phyloP scores from a whole-genome alignment of 2,113 vertebrate species.

The Girardinichthys multiradiatus region DNA sequence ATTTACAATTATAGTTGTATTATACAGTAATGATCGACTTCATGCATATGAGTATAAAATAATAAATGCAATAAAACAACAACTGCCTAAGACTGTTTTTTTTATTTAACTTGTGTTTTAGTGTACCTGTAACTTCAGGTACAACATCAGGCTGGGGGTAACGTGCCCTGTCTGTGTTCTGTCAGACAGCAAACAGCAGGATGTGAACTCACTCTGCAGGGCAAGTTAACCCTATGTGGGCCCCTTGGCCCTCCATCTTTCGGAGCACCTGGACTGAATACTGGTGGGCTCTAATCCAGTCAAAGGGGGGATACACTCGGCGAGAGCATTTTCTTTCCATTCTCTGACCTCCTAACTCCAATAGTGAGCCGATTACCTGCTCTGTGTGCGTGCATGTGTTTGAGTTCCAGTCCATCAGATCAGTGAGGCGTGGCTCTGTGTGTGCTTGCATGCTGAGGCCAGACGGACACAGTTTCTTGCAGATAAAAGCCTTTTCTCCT shows the following conservation, averaged over 20 bases:
- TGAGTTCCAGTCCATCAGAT: slow-evolving; percentile 7
- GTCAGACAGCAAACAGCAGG: slow-evolving; percentile 54
- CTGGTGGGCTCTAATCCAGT: slow-evolving; percentile 70
- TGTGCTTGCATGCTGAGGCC: slow-evolving; percentile 6
- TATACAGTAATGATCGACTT: slow-evolving; percentile 45
- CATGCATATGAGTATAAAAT: slow-evolving; percentile 65
- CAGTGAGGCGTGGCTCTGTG: slow-evolving; percentile 23
- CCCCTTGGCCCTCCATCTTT: slow-evolving; percentile 47
- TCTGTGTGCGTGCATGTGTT: slow-evolving; percentile 63
- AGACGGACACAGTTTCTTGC: slow-evolving; percentile 64
- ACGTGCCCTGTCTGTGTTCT: slow-evolving; percentile 11
- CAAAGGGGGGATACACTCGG: slow-evolving; percentile 55
- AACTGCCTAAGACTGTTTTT: slow-evolving; percentile 54
- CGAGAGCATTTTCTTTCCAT: slow-evolving; percentile 59
- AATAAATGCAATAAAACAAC: slow-evolving; percentile 74
- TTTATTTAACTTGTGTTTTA: slow-evolving; percentile 40
- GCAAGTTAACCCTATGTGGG: slow-evolving; percentile 39
- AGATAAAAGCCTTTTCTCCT: slow-evolving; percentile 74
- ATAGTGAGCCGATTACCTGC: slow-evolving; percentile 79
- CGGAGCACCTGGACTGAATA: slow-evolving; percentile 65
- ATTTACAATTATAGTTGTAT: slow-evolving; percentile 66
- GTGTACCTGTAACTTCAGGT: neutral
- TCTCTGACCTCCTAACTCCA: slow-evolving; percentile 50
- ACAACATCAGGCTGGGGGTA: neutral
- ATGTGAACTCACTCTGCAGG: slow-evolving; percentile 33